These are phyloP conservation scores for Cariama cristata DNA, from an alignment of 2,113 vertebrate species.

Conservation along the genomic window DNA sequence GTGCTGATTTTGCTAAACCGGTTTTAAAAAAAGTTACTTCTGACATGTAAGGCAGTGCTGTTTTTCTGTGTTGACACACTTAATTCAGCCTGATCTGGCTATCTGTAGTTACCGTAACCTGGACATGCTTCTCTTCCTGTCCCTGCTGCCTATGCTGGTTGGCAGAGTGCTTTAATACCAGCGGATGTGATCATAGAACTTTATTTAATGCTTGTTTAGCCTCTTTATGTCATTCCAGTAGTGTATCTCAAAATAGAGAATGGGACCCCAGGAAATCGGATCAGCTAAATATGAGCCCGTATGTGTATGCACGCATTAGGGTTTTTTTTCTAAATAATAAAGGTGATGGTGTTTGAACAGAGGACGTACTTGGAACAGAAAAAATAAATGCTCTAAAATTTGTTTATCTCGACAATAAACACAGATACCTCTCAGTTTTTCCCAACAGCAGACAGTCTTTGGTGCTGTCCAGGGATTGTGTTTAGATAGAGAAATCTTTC, in stretches of 20 bases:
- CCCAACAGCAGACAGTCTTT: neutral
- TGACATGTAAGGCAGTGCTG: neutral
- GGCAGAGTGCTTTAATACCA: neutral
- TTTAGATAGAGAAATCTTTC: constrained; percentile 13
- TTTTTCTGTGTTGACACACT: neutral
- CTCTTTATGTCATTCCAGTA: neutral
- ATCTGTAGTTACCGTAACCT: neutral
- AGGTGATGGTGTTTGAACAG: constrained; percentile 19
- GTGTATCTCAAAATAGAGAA: neutral
- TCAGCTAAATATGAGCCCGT: neutral
- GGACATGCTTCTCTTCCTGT: neutral
- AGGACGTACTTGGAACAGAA: neutral
- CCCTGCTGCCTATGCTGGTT: neutral
- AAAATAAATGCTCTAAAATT: constrained; percentile 32
- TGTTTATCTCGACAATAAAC: constrained; percentile 39
- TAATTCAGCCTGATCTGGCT: neutral
- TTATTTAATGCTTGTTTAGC: neutral
- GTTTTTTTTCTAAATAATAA: neutral
- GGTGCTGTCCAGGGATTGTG: neutral
- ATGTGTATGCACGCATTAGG: fast-evolving
- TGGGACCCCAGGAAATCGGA: neutral
- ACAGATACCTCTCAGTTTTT: constrained; percentile 24
- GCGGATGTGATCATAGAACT: neutral
- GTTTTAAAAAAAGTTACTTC: neutral
- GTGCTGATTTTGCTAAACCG: neutral